Evolutionary conservation across 2,888 invertebrate genomes (phyloP).

Genomic region (Diarsia dahlii): DNA sequence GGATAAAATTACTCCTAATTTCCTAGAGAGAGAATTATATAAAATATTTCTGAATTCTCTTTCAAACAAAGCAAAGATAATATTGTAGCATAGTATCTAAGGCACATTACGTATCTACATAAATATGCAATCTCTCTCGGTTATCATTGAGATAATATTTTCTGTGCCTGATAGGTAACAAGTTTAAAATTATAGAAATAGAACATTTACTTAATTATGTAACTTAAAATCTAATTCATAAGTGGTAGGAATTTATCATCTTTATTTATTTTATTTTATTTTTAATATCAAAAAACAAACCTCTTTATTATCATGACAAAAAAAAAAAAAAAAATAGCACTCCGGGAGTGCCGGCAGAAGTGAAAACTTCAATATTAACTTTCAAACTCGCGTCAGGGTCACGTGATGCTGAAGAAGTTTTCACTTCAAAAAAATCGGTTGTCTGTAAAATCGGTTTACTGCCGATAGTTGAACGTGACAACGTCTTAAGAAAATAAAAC

Average conservation of each 20-base stretch:
- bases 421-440: too few relatives aligned
- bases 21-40: background rate
- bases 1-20: background rate
- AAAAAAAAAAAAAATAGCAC: too few relatives aligned
- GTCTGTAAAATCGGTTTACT: too few relatives aligned
- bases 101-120: constrained; percentile 32
- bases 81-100: constrained; percentile 22
- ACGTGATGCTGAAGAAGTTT: too few relatives aligned
- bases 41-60: background rate
- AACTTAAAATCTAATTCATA: constrained; percentile 2
- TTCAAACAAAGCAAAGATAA: constrained; percentile 39
- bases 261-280: too few relatives aligned
- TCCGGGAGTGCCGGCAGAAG: too few relatives aligned
- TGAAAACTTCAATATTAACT: too few relatives aligned
- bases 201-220: constrained; percentile 28
- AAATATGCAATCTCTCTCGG: constrained; percentile 47
- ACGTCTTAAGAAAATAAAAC: too few relatives aligned
- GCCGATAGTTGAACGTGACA: too few relatives aligned
- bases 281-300: too few relatives aligned
- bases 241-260: background rate
- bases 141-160: constrained; percentile 54
- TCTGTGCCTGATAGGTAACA: constrained; percentile 39
- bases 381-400: too few relatives aligned
- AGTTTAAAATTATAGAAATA: constrained; percentile 35
- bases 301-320: too few relatives aligned